A percentile compares a stretch with the other conserved stretches of the same genome.
Conservation (phyloP, 2,888 invertebrate genomes). For the Malthinus seriepunctatus region DNA sequence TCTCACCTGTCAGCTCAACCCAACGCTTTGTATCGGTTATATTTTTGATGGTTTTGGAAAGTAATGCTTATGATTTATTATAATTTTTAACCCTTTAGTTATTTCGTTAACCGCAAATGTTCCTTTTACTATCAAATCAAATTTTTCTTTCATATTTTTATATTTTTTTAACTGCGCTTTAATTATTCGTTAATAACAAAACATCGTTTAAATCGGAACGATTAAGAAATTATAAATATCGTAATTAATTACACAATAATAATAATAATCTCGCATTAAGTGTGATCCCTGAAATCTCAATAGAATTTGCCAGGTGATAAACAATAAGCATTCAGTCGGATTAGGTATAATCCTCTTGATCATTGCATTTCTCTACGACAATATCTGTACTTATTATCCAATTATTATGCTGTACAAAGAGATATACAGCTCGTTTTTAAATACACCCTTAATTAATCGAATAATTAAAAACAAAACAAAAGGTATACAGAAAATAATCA, state of each 20-base stretch:
- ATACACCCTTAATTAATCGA: too few relatives aligned
- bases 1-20: conserved; percentile 51
- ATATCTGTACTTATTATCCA: conserved; percentile 1
- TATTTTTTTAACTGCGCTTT: not conserved
- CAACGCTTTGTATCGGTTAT: conserved; percentile 53
- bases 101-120: conserved; percentile 39
- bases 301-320: not conserved
- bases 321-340: not conserved
- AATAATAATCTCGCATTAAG: not conserved
- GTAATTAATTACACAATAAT: conserved; percentile 3
- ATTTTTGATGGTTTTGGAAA: conserved; percentile 42
- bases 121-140: conserved; percentile 2
- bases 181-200: not conserved
- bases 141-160: not conserved
- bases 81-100: conserved; percentile 48
- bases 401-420: not conserved
- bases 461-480: too few relatives aligned
- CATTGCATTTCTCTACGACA: too few relatives aligned
- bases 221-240: conserved; percentile 4
- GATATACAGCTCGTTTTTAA: too few relatives aligned
- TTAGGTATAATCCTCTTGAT: too few relatives aligned
- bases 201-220: not conserved
- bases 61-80: conserved; percentile 46
- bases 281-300: conserved; percentile 2
- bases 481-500: too few relatives aligned